phyloP scores from a whole-genome alignment of 2,888 invertebrate genomes.

The Liodrosophila aerea region DNA sequence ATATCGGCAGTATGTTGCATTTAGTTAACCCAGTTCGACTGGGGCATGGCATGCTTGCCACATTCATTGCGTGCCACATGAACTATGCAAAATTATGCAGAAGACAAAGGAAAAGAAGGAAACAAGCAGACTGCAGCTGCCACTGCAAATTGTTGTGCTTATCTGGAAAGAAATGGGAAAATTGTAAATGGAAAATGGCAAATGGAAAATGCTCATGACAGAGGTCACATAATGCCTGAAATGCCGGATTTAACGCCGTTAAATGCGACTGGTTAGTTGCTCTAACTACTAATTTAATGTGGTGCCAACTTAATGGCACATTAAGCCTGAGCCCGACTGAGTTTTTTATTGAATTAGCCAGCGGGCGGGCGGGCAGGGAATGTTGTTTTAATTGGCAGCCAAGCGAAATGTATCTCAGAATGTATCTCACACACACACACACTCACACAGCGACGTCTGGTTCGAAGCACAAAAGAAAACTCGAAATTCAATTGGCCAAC shows the following conservation, averaged over 20 bases:
- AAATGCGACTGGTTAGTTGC: too few relatives aligned
- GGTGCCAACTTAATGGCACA: constrained; percentile 29
- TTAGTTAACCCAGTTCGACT: constrained; percentile 52
- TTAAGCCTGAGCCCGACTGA: constrained; percentile 25
- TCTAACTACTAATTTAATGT: background rate
- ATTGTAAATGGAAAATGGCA: constrained; percentile 3
- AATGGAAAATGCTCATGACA: too few relatives aligned
- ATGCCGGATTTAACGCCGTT: too few relatives aligned
- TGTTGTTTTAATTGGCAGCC: constrained; percentile 70
- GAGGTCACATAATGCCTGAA: too few relatives aligned
- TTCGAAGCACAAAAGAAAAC: constrained; percentile 29
- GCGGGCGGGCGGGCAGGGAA: constrained; percentile 14
- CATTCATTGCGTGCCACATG: constrained; percentile 53
- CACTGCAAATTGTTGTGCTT: constrained; percentile 33
- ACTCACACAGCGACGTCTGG: background rate
- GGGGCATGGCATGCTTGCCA: constrained; percentile 39
- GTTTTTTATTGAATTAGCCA: constrained; percentile 62
- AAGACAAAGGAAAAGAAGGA: constrained; percentile 23
- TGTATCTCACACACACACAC: constrained; percentile 43
- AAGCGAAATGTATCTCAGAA: constrained; percentile 47
- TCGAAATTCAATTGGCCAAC: constrained; percentile 50
- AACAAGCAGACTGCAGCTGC: constrained; percentile 20
- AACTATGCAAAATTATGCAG: constrained; percentile 63
- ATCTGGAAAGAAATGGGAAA: constrained; percentile 29
- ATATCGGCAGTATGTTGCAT: constrained; percentile 54